A percentile compares a stretch with the other conserved stretches of the same genome.
Conservation (phyloP, 2,888 invertebrate genomes). For the Protophormia terraenovae region DNA sequence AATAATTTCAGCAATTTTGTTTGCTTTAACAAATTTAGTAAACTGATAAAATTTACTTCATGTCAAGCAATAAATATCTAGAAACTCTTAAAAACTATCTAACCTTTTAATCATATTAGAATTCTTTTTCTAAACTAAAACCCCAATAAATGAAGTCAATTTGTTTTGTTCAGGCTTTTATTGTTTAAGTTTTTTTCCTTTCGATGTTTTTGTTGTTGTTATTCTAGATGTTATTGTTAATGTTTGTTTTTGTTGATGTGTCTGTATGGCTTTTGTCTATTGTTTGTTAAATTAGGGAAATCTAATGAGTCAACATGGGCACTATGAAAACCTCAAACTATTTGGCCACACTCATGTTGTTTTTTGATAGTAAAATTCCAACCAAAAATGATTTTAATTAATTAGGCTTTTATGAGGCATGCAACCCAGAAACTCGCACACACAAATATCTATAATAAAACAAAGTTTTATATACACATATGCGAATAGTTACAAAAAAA, state of each 20-base stretch:
- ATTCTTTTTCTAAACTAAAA: neutral
- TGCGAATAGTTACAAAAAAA: neutral
- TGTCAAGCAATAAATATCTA: neutral
- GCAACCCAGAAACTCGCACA: neutral
- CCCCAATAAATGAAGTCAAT: slow-evolving; percentile 2
- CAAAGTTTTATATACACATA: neutral
- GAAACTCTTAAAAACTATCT: neutral
- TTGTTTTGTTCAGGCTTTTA: neutral
- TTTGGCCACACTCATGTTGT: slow-evolving; percentile 40
- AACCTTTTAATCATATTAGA: slow-evolving; percentile 27
- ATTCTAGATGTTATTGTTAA: too few species aligned
- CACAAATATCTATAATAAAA: neutral
- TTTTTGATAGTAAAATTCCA: slow-evolving; percentile 35
- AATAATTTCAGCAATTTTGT: neutral
- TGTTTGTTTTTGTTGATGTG: neutral
- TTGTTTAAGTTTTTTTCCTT: neutral
- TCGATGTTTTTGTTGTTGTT: neutral
- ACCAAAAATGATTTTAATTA: slow-evolving; percentile 55
- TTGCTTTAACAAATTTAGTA: neutral
- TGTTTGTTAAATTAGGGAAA: slow-evolving; percentile 38
- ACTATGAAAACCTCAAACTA: slow-evolving; percentile 23
- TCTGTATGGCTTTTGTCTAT: neutral
- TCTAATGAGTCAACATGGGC: slow-evolving; percentile 11
- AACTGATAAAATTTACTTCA: neutral
- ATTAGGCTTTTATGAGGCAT: slow-evolving; percentile 57